phyloP scores from a whole-genome alignment of 2,888 invertebrate species.

The Lasius fuliginosus region DNA sequence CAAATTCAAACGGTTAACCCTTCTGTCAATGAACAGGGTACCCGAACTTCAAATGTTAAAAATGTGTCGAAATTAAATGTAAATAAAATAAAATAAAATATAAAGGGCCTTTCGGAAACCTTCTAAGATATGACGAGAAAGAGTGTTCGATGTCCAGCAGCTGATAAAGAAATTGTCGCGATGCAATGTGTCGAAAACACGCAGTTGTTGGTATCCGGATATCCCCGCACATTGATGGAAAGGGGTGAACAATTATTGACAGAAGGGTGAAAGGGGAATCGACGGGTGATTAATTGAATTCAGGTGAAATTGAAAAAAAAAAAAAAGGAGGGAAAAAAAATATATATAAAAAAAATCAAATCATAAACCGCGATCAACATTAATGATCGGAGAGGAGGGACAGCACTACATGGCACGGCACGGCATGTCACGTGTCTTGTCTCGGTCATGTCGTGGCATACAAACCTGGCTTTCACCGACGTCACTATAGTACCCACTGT shows the following conservation, averaged over 20 bases:
- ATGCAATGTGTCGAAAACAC: no score
- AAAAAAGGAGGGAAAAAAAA: neutral
- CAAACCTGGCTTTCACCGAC: conserved; percentile 99
- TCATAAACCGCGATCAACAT: neutral
- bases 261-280: neutral
- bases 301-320: neutral
- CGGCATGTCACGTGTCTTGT: conserved; percentile 84
- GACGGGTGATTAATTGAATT: conserved; percentile 5
- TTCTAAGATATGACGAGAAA: no score
- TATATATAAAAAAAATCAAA: neutral
- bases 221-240: no score
- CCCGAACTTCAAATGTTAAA: no score
- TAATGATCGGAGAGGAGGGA: conserved; percentile 75
- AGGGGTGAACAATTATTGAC: no score
- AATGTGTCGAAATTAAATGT: neutral
- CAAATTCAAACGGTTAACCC: neutral
- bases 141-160: no score
- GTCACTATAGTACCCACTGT: conserved; percentile 99
- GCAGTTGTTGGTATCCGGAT: no score
- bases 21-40: no score
- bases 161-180: no score
- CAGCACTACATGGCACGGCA: conserved; percentile 82
- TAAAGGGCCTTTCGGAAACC: no score
- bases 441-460: conserved; percentile 87
- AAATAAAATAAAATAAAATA: no score